Evolutionary conservation across 2,113 vertebrate genomes (phyloP).

Genomic region (Plecotus auritus): DNA sequence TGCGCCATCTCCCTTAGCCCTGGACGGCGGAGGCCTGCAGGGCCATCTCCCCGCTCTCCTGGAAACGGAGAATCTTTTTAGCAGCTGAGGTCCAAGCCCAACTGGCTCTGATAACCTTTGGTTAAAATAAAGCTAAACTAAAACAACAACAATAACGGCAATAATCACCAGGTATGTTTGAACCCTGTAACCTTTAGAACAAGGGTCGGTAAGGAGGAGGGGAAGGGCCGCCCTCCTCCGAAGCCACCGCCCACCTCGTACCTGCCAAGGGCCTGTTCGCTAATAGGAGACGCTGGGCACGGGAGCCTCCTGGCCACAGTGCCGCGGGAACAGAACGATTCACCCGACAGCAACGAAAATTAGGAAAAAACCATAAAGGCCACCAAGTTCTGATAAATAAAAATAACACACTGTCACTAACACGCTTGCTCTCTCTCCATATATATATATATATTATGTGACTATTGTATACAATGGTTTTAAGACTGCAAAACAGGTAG

Average conservation of each 20-base stretch:
- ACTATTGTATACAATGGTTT: constrained; percentile 47
- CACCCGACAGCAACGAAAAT: not conserved
- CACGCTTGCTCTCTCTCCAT: not conserved
- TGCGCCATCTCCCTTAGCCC: not conserved
- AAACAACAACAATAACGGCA: not conserved
- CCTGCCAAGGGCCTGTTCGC: constrained; percentile 44
- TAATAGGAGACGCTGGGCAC: not conserved
- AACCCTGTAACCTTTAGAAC: constrained; percentile 72
- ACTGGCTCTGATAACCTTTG: constrained; percentile 67
- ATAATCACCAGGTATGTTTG: not conserved
- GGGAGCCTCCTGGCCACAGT: not conserved
- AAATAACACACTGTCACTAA: not conserved
- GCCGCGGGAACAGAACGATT: not conserved
- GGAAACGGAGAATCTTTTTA: constrained; percentile 66
- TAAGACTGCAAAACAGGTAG: constrained; percentile 13
- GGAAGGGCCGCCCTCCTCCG: not conserved
- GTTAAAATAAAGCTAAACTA: constrained; percentile 55
- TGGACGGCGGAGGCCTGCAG: not conserved
- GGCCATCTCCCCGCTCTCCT: not conserved
- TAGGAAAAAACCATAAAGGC: constrained; percentile 43
- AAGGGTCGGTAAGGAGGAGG: not conserved
- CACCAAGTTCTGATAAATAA: constrained; percentile 64
- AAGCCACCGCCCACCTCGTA: not conserved
- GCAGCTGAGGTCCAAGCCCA: constrained; percentile 74
- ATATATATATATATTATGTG: not conserved